A percentile compares a stretch with the other conserved stretches of the same genome.
phyloP scores from a whole-genome alignment of 2,888 invertebrate species.

The Autographa pulchrina region DNA sequence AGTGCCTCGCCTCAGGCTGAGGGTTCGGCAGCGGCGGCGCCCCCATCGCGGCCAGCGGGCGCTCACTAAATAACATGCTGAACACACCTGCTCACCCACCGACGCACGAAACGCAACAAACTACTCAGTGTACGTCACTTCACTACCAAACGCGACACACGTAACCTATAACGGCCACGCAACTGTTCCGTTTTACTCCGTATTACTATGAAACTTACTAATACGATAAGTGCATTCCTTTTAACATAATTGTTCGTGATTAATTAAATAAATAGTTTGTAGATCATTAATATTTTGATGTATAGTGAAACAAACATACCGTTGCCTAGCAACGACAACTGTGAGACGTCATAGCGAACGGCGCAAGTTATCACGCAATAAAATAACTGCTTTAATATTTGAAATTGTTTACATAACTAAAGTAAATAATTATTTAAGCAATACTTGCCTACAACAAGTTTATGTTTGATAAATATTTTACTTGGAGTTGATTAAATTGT shows the following conservation, averaged over 20 bases:
- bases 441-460: background rate
- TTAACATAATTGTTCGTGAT: background rate
- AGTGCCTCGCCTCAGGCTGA: constrained; percentile 68
- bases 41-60: constrained; percentile 69
- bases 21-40: constrained; percentile 67
- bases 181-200: constrained; percentile 9
- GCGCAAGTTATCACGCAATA: constrained; percentile 21
- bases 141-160: constrained; percentile 8
- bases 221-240: constrained; percentile 16
- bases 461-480: background rate
- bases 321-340: constrained; percentile 47
- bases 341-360: constrained; percentile 18
- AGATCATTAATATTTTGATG: constrained; percentile 14
- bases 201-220: background rate
- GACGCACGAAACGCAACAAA: constrained; percentile 21
- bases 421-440: background rate
- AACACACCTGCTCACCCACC: constrained; percentile 41
- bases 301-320: constrained; percentile 31
- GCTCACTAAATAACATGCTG: constrained; percentile 71
- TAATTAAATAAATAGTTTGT: constrained; percentile 17
- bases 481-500: background rate
- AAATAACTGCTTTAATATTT: constrained; percentile 25
- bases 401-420: background rate
- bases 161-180: constrained; percentile 11
- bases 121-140: constrained; percentile 44